A percentile compares a stretch with the other conserved stretches of the same genome.
Evolutionary conservation across 2,113 vertebrate species (phyloP).

Genomic region (Podilymbus podiceps): DNA sequence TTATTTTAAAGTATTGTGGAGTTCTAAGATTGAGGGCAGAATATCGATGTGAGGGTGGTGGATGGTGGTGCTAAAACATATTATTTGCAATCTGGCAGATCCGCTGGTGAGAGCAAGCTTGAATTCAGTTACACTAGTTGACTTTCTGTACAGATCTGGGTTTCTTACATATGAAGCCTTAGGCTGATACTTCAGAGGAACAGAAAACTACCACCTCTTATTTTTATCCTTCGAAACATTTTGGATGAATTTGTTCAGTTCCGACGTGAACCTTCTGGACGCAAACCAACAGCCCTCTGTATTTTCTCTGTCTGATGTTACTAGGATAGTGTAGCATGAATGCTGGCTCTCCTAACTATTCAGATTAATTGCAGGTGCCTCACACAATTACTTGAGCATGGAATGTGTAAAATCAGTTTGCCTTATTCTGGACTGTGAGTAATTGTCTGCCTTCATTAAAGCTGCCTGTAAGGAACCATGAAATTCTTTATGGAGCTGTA

Average conservation of each 20-base stretch:
- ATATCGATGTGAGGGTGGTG: neutral
- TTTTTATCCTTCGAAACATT: neutral
- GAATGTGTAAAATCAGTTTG: neutral
- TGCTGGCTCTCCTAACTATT: neutral
- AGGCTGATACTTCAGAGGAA: neutral
- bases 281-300: accelerated
- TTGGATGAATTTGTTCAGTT: neutral
- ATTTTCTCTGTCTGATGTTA: neutral
- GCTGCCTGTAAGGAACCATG: neutral
- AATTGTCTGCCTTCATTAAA: neutral
- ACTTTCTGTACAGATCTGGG: neutral
- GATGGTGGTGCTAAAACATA: neutral
- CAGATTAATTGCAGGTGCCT: neutral
- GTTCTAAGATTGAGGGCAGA: neutral
- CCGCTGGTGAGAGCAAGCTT: neutral
- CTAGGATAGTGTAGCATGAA: neutral
- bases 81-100: neutral
- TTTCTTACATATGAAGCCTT: neutral
- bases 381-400: neutral
- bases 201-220: neutral
- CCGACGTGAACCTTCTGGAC: neutral
- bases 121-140: neutral
- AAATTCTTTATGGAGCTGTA: neutral
- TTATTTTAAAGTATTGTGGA: neutral
- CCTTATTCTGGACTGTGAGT: neutral